A percentile compares a stretch with the other conserved stretches of the same genome.
phyloP scores from a whole-genome alignment of 2,888 invertebrate genomes.

The Gastrophysa polygoni region DNA sequence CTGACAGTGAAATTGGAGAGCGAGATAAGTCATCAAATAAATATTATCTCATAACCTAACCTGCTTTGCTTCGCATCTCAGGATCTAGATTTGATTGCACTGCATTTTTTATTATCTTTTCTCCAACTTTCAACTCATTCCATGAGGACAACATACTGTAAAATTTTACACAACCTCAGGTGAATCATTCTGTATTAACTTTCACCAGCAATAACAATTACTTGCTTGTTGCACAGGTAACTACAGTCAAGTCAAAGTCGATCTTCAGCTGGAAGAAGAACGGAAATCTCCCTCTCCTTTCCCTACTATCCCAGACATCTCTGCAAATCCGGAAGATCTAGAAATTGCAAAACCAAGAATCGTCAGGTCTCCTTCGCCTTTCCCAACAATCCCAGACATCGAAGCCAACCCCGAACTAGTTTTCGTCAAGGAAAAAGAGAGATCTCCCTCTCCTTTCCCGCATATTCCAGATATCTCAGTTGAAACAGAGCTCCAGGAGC shows the following conservation, averaged over 20 bases:
- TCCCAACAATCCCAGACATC: slow-evolving; percentile 47
- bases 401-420: slow-evolving; percentile 9
- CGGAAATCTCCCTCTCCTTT: slow-evolving; percentile 42
- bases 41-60: too few species aligned
- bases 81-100: too few species aligned
- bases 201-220: not conserved
- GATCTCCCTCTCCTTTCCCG: slow-evolving; percentile 45
- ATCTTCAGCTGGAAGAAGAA: slow-evolving; percentile 22
- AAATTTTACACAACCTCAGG: too few species aligned
- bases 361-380: slow-evolving; percentile 41
- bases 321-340: slow-evolving; percentile 4
- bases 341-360: slow-evolving; percentile 4
- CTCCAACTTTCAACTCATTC: too few species aligned
- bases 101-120: too few species aligned
- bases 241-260: not conserved
- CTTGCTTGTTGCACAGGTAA: slow-evolving; percentile 1
- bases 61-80: too few species aligned
- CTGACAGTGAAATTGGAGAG: too few species aligned
- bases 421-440: not conserved
- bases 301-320: slow-evolving; percentile 46
- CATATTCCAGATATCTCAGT: slow-evolving; percentile 44
- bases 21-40: too few species aligned
- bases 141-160: too few species aligned
- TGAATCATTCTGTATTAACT: not conserved
- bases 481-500: not conserved